Evolutionary conservation across 2,888 invertebrate genomes (phyloP).

Genomic region (Drosophila leonis): DNA sequence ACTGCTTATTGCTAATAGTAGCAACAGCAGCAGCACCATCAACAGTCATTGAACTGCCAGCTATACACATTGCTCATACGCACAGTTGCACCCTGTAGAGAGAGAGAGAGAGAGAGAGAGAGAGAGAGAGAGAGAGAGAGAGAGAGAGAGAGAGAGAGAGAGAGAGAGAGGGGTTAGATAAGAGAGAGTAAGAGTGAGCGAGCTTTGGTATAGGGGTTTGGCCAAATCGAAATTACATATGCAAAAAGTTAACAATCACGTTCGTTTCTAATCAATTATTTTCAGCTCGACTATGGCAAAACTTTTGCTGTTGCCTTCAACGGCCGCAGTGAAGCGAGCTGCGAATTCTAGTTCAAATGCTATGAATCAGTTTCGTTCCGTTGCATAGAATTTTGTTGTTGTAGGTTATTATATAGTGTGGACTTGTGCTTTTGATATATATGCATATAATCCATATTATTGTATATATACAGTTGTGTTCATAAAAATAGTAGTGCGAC

Average conservation of each 20-base stretch:
- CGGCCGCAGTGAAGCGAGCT: background rate
- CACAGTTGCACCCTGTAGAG: slow-evolving; percentile 69
- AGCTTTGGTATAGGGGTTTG: slow-evolving; percentile 12
- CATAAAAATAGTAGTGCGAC: no score
- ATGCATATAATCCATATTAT: no score
- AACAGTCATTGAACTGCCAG: slow-evolving; percentile 33
- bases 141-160: no score
- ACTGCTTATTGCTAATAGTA: slow-evolving; percentile 56
- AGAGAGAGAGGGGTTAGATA: no score
- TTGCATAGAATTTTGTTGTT: background rate
- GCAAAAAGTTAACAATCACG: slow-evolving; percentile 80
- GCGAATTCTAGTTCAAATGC: slow-evolving; percentile 1
- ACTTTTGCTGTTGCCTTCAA: slow-evolving; percentile 44
- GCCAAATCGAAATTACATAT: slow-evolving; percentile 74
- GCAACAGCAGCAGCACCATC: slow-evolving; percentile 22
- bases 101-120: background rate
- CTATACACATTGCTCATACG: slow-evolving; percentile 68
- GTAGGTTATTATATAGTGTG: no score
- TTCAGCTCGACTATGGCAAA: slow-evolving; percentile 56
- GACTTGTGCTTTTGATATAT: no score
- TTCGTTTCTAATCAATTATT: slow-evolving; percentile 79
- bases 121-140: background rate
- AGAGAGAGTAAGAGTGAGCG: background rate
- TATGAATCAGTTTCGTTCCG: slow-evolving; percentile 4
- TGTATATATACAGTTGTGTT: no score